A percentile compares a stretch with the other conserved stretches of the same genome.
Evolutionary conservation across 2,888 invertebrate genomes (phyloP).

Genomic region (Chalcis sispes): DNA sequence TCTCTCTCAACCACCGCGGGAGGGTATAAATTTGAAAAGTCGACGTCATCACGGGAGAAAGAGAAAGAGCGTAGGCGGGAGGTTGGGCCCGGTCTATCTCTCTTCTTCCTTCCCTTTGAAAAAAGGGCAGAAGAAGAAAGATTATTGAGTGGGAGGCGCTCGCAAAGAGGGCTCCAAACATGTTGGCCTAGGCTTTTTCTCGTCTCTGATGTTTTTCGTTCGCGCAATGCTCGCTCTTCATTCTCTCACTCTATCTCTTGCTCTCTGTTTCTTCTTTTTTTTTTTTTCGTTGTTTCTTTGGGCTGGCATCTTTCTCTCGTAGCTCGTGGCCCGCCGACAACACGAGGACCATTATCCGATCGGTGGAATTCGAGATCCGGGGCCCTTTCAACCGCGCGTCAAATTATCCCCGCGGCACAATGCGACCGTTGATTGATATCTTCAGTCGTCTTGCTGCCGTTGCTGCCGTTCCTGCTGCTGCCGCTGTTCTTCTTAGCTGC

Average conservation of each 20-base stretch:
- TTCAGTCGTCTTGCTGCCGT: constrained; percentile 69
- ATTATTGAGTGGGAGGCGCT: constrained; percentile 41
- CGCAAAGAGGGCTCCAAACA: constrained; percentile 21
- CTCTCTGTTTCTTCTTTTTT: neutral
- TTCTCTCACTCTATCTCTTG: neutral
- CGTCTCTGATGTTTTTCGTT: neutral
- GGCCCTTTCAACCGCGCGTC: constrained; percentile 72
- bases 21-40: constrained; percentile 56
- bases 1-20: no score
- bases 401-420: constrained; percentile 73
- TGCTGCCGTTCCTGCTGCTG: constrained; percentile 53
- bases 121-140: neutral
- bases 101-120: constrained; percentile 26
- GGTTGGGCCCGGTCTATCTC: constrained; percentile 42
- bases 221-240: neutral
- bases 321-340: neutral
- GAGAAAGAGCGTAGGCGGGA: constrained; percentile 51
- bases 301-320: no score
- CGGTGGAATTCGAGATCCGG: constrained; percentile 72
- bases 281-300: no score
- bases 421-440: constrained; percentile 74
- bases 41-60: constrained; percentile 44
- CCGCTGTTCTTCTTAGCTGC: constrained; percentile 47
- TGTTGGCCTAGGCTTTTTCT: constrained; percentile 29
- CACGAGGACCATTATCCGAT: constrained; percentile 69